A percentile compares a stretch with the other conserved stretches of the same genome.
These are phyloP conservation scores for Silurus aristotelis DNA, from an alignment of 2,797 vertebrate species.

Conservation along the genomic window DNA sequence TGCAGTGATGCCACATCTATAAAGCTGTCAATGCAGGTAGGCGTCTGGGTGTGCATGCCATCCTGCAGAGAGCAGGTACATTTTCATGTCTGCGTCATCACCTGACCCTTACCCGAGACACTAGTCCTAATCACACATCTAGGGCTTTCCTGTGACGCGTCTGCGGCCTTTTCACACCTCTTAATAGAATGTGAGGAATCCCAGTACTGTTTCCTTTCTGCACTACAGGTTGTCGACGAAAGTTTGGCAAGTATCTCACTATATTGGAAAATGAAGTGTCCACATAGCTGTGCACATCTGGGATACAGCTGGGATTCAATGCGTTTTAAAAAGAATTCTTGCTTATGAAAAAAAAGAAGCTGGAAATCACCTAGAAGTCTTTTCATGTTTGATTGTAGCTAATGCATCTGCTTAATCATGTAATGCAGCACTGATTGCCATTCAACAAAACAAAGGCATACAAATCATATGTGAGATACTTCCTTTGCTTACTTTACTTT, in stretches of 20 bases:
- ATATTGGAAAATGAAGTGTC: slow-evolving; percentile 41
- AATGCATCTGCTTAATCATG: not conserved
- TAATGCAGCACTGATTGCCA: not conserved
- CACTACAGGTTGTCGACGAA: slow-evolving; percentile 54
- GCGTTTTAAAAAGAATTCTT: not conserved
- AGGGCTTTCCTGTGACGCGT: slow-evolving; percentile 66
- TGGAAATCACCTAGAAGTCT: slow-evolving; percentile 35
- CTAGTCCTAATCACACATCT: slow-evolving; percentile 52
- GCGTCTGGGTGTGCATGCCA: slow-evolving; percentile 40
- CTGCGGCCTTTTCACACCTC: slow-evolving; percentile 70
- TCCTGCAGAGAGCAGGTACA: slow-evolving; percentile 49
- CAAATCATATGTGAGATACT: not conserved
- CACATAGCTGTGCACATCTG: slow-evolving; percentile 56
- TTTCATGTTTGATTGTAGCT: not conserved
- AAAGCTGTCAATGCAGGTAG: slow-evolving; percentile 54
- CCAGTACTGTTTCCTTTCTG: slow-evolving; percentile 62
- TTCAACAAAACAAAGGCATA: slow-evolving; percentile 1
- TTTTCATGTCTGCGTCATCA: slow-evolving; percentile 66
- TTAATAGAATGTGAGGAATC: slow-evolving; percentile 71
- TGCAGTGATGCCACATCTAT: slow-evolving; percentile 41
- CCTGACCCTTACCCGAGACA: slow-evolving; percentile 63
- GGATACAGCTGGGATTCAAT: slow-evolving; percentile 53
- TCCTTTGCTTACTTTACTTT: not conserved
- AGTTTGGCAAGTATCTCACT: slow-evolving; percentile 32
- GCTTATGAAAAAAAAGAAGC: slow-evolving; percentile 6